Conservation (phyloP, 2,797 vertebrate genomes). For the Manis pentadactyla region DNA sequence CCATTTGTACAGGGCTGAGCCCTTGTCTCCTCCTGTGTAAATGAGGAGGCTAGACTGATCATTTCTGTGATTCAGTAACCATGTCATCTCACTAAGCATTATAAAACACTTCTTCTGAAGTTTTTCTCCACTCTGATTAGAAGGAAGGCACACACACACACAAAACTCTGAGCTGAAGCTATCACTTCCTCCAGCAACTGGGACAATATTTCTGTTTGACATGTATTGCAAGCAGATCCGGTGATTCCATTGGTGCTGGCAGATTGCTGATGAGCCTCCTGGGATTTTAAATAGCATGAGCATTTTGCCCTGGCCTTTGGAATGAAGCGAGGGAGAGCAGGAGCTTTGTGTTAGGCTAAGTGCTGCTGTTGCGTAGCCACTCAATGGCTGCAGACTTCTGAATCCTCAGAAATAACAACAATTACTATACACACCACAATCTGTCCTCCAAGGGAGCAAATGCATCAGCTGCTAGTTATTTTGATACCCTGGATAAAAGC, state of each 20-base stretch:
- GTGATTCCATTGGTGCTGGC: neutral
- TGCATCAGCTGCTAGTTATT: conserved; percentile 80
- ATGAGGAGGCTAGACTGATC: neutral
- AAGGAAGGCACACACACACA: neutral
- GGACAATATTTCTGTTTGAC: conserved; percentile 50
- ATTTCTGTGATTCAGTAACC: neutral
- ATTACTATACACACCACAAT: conserved; percentile 65
- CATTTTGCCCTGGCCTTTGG: conserved; percentile 59
- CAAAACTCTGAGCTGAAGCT: neutral
- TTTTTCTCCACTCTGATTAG: conserved; percentile 33
- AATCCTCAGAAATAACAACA: conserved; percentile 78
- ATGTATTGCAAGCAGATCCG: neutral
- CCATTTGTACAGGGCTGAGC: neutral
- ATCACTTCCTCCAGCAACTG: conserved; percentile 33
- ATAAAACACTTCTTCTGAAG: neutral
- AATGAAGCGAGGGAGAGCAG: conserved; percentile 33
- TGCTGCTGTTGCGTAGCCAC: conserved; percentile 59
- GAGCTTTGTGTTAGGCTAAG: conserved; percentile 56
- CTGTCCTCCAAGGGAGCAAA: conserved; percentile 76
- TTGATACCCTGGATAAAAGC: conserved; percentile 79
- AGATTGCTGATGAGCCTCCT: conserved; percentile 29
- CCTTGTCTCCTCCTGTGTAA: neutral
- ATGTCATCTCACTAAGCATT: neutral
- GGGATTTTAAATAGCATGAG: conserved; percentile 70
- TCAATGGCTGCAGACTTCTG: conserved; percentile 71